These are phyloP conservation scores for Heliconius congener DNA, from an alignment of 1,140 invertebrate species.

Conservation along the genomic window DNA sequence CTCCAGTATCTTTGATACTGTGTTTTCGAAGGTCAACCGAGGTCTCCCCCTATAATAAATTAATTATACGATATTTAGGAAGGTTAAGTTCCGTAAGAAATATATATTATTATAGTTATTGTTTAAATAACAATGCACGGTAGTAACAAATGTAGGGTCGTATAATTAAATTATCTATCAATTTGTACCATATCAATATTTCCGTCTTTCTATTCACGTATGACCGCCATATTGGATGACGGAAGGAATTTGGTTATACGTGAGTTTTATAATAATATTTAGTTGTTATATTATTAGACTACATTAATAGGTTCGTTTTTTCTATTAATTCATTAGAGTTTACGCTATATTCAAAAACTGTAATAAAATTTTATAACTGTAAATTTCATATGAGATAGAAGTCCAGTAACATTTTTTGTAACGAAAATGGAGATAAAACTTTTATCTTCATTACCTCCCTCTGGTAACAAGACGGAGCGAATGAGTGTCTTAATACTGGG, in stretches of 20 bases:
- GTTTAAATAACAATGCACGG: neutral
- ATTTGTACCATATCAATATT: neutral
- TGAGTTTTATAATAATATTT: neutral
- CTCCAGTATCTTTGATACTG: too few species aligned
- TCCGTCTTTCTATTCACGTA: neutral
- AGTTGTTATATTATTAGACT: neutral
- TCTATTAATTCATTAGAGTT: too few species aligned
- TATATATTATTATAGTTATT: neutral
- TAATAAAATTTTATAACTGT: too few species aligned
- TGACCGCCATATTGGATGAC: neutral
- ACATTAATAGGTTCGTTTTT: too few species aligned
- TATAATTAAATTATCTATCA: neutral
- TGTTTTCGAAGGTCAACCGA: too few species aligned
- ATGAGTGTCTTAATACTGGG: too few species aligned
- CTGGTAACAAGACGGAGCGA: too few species aligned
- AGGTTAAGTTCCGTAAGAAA: neutral
- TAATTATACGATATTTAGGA: neutral
- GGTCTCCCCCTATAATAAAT: neutral
- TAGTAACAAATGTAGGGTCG: constrained; percentile 8
- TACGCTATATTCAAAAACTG: too few species aligned
- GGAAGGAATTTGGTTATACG: constrained; percentile 10
- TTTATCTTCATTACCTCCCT: too few species aligned
- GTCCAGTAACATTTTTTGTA: too few species aligned
- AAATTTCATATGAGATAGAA: too few species aligned
- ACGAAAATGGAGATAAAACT: too few species aligned